Percentiles rank a stretch among this genome's conserved stretches.
Conservation (phyloP, 23 tunicate genomes). For the Styela plicata region DNA sequence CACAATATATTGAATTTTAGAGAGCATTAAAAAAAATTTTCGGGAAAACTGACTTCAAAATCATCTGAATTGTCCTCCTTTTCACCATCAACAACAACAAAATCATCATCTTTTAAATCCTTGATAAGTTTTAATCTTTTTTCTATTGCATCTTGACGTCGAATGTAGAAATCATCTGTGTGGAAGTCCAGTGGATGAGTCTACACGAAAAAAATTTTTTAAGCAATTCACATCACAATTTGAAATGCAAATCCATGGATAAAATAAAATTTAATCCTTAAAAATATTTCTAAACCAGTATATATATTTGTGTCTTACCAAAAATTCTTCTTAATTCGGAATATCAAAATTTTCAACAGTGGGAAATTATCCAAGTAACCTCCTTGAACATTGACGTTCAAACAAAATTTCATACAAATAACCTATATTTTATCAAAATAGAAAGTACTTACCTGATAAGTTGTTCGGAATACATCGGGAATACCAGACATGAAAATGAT, state of each 20-base stretch:
- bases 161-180: slow-evolving; percentile 61
- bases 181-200: slow-evolving; percentile 68
- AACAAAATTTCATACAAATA: neutral
- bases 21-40: neutral
- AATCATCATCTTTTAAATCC: slow-evolving; percentile 30
- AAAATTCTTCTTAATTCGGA: too few species aligned
- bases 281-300: too few species aligned
- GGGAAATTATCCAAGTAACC: too few species aligned
- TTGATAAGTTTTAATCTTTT: slow-evolving; percentile 37
- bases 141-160: slow-evolving; percentile 43
- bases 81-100: slow-evolving; percentile 20
- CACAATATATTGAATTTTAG: too few species aligned
- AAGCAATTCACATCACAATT: too few species aligned
- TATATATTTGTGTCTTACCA: too few species aligned
- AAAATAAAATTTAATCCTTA: too few species aligned
- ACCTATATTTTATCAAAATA: too few species aligned
- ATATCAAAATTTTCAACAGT: too few species aligned
- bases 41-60: slow-evolving; percentile 14
- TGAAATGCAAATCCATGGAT: too few species aligned
- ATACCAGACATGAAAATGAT: slow-evolving; percentile 69
- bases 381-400: too few species aligned
- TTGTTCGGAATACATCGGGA: slow-evolving; percentile 80
- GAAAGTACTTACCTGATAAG: slow-evolving; percentile 47
- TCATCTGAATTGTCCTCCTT: slow-evolving; percentile 42
- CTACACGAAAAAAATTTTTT: too few species aligned